Evolutionary conservation across 2,797 vertebrate genomes (phyloP).

Genomic region (Diplodus puntazzo): DNA sequence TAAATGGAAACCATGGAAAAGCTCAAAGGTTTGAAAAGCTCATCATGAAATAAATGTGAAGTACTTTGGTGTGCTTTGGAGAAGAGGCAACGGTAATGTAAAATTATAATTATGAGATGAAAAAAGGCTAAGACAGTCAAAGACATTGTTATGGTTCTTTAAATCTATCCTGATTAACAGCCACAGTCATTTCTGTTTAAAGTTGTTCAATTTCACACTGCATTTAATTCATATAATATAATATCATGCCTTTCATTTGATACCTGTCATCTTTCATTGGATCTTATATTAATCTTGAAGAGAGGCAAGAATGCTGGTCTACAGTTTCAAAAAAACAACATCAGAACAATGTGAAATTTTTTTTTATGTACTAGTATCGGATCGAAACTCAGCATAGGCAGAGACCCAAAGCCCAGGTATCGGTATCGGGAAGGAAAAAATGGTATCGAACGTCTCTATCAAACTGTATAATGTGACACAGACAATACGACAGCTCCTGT

Average conservation of each 20-base stretch:
- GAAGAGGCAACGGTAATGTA: not conserved
- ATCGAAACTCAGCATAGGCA: too few relatives aligned
- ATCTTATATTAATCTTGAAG: slow-evolving; percentile 26
- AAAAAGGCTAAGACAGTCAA: slow-evolving; percentile 9
- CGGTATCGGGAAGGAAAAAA: too few relatives aligned
- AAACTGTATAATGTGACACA: not conserved
- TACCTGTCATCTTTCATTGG: slow-evolving; percentile 32
- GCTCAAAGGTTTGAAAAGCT: not conserved
- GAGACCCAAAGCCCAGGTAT: too few relatives aligned
- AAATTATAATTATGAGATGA: not conserved
- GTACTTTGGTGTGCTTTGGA: not conserved
- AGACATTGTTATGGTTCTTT: slow-evolving; percentile 13
- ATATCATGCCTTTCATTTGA: slow-evolving; percentile 29
- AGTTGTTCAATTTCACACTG: slow-evolving; percentile 52
- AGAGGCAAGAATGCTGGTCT: not conserved
- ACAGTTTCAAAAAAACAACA: slow-evolving; percentile 10
- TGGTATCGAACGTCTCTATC: too few relatives aligned
- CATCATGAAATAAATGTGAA: not conserved
- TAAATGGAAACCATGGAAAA: slow-evolving; percentile 1
- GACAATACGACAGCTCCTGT: not conserved
- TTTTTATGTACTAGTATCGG: too few relatives aligned
- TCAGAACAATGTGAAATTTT: not conserved
- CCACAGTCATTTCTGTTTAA: slow-evolving; percentile 27
- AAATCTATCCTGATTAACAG: slow-evolving; percentile 32
- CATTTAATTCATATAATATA: slow-evolving; percentile 50